These are phyloP conservation scores for Tetragnatha montana DNA, from an alignment of 2,888 invertebrate species.

Conservation along the genomic window DNA sequence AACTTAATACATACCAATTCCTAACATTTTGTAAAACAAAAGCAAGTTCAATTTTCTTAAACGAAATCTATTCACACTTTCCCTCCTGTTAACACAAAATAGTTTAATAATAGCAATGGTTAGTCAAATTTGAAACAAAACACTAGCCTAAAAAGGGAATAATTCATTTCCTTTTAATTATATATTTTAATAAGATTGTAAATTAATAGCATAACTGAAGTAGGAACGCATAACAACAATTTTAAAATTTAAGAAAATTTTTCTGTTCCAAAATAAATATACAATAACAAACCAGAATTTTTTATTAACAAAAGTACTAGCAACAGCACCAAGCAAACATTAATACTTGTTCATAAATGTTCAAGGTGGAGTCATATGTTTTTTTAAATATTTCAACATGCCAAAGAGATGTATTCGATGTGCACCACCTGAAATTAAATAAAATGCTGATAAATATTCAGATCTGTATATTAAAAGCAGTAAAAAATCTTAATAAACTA, in stretches of 20 bases:
- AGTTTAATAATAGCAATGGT: not conserved
- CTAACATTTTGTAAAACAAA: not conserved
- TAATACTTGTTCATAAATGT: not conserved
- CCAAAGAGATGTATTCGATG: conserved; percentile 96
- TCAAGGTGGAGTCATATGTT: conserved; percentile 82
- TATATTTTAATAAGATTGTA: not conserved
- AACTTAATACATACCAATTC: not conserved
- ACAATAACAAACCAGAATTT: not conserved
- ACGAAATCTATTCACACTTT: not conserved
- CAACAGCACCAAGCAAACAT: not conserved
- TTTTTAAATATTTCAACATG: conserved; percentile 97
- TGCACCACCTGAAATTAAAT: conserved; percentile 77
- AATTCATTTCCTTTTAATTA: not conserved
- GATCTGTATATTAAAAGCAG: too few species aligned
- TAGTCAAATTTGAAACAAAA: not conserved
- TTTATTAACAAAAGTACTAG: not conserved
- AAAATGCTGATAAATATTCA: not conserved
- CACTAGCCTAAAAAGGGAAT: too few species aligned
- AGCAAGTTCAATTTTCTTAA: not conserved
- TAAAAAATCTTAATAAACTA: not conserved
- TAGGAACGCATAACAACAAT: not conserved
- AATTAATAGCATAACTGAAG: not conserved
- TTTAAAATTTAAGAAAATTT: not conserved
- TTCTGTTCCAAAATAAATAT: not conserved
- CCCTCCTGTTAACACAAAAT: not conserved